phyloP scores from a whole-genome alignment of 2,888 invertebrate genomes.

The Dryocosmus kuriphilus region DNA sequence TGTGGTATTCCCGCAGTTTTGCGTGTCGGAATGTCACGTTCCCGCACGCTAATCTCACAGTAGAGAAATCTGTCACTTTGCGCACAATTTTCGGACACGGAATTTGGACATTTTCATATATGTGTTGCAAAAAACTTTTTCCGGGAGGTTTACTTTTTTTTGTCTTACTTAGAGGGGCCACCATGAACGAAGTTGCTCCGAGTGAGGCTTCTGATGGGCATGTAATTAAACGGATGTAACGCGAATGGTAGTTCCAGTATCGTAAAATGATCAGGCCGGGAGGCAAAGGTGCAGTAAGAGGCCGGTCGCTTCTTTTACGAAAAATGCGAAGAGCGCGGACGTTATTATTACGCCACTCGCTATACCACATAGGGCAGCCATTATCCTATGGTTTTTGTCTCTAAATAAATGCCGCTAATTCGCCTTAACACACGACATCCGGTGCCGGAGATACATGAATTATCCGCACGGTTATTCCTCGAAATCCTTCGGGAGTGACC shows the following conservation, averaged over 20 bases:
- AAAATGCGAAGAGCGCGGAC: conserved; percentile 21
- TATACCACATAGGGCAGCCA: conserved; percentile 57
- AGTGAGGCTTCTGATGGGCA: neutral
- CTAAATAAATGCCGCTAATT: conserved; percentile 72
- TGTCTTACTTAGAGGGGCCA: neutral
- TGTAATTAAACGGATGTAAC: conserved; percentile 16
- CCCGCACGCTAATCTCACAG: no score
- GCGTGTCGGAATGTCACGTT: no score
- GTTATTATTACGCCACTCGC: conserved; percentile 58
- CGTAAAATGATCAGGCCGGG: conserved; percentile 24
- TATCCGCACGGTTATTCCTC: conserved; percentile 54
- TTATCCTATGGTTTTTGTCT: conserved; percentile 68
- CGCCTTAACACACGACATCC: conserved; percentile 70
- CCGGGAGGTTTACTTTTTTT: neutral
- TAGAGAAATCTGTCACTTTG: no score
- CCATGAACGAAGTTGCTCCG: neutral
- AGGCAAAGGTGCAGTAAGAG: conserved; percentile 1
- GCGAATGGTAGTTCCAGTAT: conserved; percentile 18
- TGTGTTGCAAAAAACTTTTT: neutral
- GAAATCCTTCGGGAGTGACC: conserved; percentile 48
- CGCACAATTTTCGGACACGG: no score
- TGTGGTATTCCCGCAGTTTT: no score
- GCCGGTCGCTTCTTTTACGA: neutral
- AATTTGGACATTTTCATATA: no score
- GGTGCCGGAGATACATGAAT: conserved; percentile 56